A percentile compares a stretch with the other conserved stretches of the same genome.
Evolutionary conservation across 2,113 vertebrate species (phyloP).

Genomic region (Azemiops feae): DNA sequence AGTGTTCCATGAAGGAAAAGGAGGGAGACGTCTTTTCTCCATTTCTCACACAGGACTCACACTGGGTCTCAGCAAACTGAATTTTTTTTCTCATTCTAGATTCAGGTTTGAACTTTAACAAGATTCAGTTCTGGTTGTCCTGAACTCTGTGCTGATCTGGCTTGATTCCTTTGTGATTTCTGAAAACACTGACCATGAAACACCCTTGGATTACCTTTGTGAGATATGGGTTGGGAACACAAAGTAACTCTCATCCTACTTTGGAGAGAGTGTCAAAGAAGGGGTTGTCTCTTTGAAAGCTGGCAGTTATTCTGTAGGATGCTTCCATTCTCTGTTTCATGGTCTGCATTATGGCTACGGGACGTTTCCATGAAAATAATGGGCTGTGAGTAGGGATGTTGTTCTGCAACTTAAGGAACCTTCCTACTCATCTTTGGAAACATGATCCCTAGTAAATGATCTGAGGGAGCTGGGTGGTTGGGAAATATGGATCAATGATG

Average conservation of each 20-base stretch:
- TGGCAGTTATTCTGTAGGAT: neutral
- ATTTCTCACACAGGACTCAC: neutral
- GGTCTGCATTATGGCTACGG: neutral
- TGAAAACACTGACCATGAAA: neutral
- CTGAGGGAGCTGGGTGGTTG: neutral
- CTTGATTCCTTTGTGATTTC: neutral
- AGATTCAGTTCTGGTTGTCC: neutral
- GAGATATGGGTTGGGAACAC: neutral
- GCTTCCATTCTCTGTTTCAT: neutral
- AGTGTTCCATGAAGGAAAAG: neutral
- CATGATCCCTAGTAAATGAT: neutral
- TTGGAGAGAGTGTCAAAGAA: neutral
- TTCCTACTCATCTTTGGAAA: too few species aligned
- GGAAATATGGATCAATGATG: neutral
- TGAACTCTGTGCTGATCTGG: neutral
- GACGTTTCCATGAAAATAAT: neutral
- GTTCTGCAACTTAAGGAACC: too few species aligned
- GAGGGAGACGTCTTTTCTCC: neutral
- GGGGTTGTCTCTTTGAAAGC: neutral
- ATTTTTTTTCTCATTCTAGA: neutral
- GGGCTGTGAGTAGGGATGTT: neutral
- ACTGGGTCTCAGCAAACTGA: neutral
- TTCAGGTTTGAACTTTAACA: neutral
- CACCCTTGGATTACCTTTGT: neutral
- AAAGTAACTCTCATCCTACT: neutral